A percentile compares a stretch with the other conserved stretches of the same genome.
Evolutionary conservation across 2,797 vertebrate genomes (phyloP).

Genomic region (Alca torda): DNA sequence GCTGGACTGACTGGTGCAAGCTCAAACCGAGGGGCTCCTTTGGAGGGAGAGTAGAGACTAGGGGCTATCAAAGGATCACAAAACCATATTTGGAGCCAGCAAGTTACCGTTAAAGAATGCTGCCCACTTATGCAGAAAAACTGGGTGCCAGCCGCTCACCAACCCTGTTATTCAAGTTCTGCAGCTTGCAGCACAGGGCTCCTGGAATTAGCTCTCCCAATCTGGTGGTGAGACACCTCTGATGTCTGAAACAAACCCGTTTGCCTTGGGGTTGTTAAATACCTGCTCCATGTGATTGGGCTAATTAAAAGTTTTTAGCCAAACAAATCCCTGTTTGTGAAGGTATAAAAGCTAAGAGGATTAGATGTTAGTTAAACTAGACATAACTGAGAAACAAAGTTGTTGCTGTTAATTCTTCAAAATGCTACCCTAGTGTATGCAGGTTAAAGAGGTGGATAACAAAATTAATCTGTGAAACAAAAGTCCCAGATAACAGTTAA

Average conservation of each 20-base stretch:
- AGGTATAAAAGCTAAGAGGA: conserved; percentile 75
- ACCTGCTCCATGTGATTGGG: conserved; percentile 66
- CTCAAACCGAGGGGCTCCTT: not conserved
- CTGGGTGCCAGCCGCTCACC: conserved; percentile 16
- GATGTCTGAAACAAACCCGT: conserved; percentile 23
- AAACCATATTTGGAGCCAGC: not conserved
- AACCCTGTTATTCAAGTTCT: conserved; percentile 38
- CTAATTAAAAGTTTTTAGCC: conserved; percentile 70
- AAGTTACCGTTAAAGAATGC: conserved; percentile 34
- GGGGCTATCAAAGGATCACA: not conserved
- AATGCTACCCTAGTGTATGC: not conserved
- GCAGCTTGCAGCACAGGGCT: conserved; percentile 5
- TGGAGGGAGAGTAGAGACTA: not conserved
- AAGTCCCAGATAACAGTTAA: not conserved
- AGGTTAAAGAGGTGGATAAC: not conserved
- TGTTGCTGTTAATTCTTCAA: conserved; percentile 67
- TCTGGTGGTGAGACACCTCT: conserved; percentile 24
- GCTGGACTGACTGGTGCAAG: not conserved
- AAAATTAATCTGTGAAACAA: conserved; percentile 20
- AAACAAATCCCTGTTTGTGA: conserved; percentile 75
- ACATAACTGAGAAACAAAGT: conserved; percentile 61
- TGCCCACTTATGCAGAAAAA: conserved; percentile 25
- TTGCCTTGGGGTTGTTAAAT: conserved; percentile 63
- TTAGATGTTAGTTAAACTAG: conserved; percentile 75
- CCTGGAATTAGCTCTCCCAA: conserved; percentile 1